Base-by-base conservation (phyloP, 2,113 vertebrate genomes). In the Himantopus leucocephalus region DNA sequence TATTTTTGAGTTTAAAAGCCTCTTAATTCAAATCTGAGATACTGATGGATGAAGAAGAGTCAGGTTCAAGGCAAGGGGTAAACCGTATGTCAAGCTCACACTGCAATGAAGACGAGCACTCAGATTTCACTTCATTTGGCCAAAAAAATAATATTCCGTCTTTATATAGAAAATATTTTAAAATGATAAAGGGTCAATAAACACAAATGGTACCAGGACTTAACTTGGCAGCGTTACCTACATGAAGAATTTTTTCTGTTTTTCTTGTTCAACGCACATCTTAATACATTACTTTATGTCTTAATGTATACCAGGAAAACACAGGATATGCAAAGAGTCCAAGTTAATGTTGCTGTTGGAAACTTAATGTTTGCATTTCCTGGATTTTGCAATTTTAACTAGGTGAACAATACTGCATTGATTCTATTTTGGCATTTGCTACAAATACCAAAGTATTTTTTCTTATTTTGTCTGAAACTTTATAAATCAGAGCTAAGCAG, bases 331-430 rank as follows among this genome's bases (percentile, higher is more conserved):
- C 80, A 64, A 73, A 58, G 91, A 91, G 92, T 92, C 96, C 96
- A 97, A 97, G 95, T 91, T 81, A 89, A 96, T 95, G 94, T 97
- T 97, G 86, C 88, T 95, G 89, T 97, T 97, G 97, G 97, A 97
- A 95, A 81, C 94, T 55, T 85, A 58, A 91, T 96, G 96, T 97
- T 97, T 96, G 80, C 70, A 96, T 94, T 97, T 97, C 91, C 95
- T 95, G 68, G 86, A 84, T 94, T 89, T 92, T 94, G 94, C 76
- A 89, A 32, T 89, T 95, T 89, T 91, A 89, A 89, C 92, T 79
- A 89, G 77, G 66, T 90, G 94, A 97, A 97, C 96, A 95, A 97
- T 97, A 63, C 86, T 75, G 48, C 96, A 95, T 92, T 97, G 89
- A 97, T 94, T 94, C 92, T 73, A 60, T 79, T 97, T 76, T 97